Evolutionary conservation across 2,888 invertebrate genomes (phyloP), one percentile per base, ranked within the genome.

Genomic region (Diaprepes abbreviatus): DNA sequence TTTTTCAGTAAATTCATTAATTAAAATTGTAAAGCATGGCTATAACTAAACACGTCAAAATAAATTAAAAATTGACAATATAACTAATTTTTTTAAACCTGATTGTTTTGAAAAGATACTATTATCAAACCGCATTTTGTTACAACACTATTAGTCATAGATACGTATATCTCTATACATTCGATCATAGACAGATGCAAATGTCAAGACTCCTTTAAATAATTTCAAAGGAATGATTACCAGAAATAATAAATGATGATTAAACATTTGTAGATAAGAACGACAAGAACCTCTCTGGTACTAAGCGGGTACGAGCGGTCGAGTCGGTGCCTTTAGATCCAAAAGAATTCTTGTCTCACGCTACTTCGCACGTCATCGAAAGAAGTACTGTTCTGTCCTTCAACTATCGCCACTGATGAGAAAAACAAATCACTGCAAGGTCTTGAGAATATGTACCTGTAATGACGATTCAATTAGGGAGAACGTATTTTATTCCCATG

Each of bases 331-430:
- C 65, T 66, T 66, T 70, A 19, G 69, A 59, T 58, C 69, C 59
- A 57, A 43, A 64, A 75, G 79, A 80, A 81, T 81, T 81, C 79
- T 75, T 79, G 78, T 81, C 81, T 80, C 80, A 80, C 80, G 80
- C 80, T 81, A 80, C 79, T 78, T 77, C 74, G 77, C 77, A 75
- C 76, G 78, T 77, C 77, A 76, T 74, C 74, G 75, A 71, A 71
- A 73, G 74, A 68, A 68, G 77, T 77, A 77, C 78, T 77, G 77
- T 78, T 70, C 76, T 77, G 77, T 77, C 77, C 76, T 76, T 78
- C 77, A 76, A 62, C 66, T 60, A 60, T 66, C 66, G 70, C 66
- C 66, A 59, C 58, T 69, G 64, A 69, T 69, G 69, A 69, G 69
- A 24, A 69, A 69, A 58, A 69, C 65, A 69, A 69, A 71, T 71